Percentiles rank a stretch among this genome's conserved stretches.
Conservation (phyloP, 2,113 vertebrate species). For the Synodontis membranacea region DNA sequence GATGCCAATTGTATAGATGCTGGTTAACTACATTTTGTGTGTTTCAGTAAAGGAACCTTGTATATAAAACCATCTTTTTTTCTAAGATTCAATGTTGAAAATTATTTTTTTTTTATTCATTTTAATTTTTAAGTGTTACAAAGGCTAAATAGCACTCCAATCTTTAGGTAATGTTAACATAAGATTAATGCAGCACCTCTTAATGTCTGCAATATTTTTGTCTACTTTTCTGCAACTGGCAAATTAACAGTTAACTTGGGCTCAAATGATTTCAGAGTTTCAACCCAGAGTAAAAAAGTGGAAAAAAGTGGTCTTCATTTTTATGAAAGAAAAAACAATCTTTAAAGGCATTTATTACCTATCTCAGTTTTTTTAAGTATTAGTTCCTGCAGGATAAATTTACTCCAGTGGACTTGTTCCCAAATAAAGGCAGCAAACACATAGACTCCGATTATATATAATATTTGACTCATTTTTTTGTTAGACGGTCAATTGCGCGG, state of each 20-base stretch:
- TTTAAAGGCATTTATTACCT: background rate
- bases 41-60: background rate
- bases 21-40: background rate
- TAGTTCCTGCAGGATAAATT: conserved; percentile 12
- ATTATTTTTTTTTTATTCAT: no score
- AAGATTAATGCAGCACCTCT: background rate
- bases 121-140: background rate
- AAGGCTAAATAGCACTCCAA: background rate
- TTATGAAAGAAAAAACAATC: background rate
- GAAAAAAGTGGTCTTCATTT: background rate
- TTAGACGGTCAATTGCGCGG: background rate
- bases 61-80: no score
- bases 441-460: no score
- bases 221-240: background rate
- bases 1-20: background rate
- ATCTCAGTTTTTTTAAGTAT: conserved; percentile 1
- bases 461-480: conserved; percentile 14
- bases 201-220: background rate
- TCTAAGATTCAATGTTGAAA: no score
- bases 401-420: conserved; percentile 7
- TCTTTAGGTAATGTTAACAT: background rate
- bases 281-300: background rate
- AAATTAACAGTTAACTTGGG: conserved; percentile 19
- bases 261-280: conserved; percentile 28
- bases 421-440: conserved; percentile 18